Base-by-base conservation (phyloP, 2,888 invertebrate species). In the Clanis bilineata region DNA sequence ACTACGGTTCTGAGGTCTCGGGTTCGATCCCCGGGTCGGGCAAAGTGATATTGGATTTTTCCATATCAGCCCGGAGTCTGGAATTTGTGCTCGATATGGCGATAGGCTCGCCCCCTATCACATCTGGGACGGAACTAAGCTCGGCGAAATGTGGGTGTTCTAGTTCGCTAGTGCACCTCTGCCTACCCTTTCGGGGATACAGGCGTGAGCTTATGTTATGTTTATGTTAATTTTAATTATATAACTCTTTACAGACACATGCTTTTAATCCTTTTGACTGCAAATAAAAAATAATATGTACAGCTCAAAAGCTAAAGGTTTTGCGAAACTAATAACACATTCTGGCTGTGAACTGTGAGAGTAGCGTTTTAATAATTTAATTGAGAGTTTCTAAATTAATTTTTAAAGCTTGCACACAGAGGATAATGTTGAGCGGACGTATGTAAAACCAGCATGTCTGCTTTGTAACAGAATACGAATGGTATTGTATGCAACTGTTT, bases 401-500 rank as follows among this genome's bases (percentile, higher is more conserved):
- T 72, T n/a, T 71, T 70, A 73, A 71, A 69, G 66, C 68, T 70
- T 57, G 55, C 66, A 63, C 63, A 68, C 62, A 59, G 56, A 65
- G 68, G 62, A 71, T 71, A 68, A 71, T 67, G 70, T 67, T 64
- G 67, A 64, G 63, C 59, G 60, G 51, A 62, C 57, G 60, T 60
- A 62, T 56, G 69, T 72, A 70, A 76, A 78, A 81, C 80, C 74
- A 63, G 62, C 69, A 71, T 64, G 64, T 64, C 60, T 60, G 15
- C 28, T 22, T 36, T 80, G 77, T 74, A 74, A 67, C 65, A 59
- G 81, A 81, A 85, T 85, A 79, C 78, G 79, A 82, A 83, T 82
- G 76, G 64, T 79, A 82, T 78, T 74, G 74, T 73, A 79, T 72
- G 39, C 47, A 76, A 71, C 55, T 73, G 62, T 77, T 74, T 71